Conservation (phyloP, 2,888 invertebrate species). For the Meta bourneti region DNA sequence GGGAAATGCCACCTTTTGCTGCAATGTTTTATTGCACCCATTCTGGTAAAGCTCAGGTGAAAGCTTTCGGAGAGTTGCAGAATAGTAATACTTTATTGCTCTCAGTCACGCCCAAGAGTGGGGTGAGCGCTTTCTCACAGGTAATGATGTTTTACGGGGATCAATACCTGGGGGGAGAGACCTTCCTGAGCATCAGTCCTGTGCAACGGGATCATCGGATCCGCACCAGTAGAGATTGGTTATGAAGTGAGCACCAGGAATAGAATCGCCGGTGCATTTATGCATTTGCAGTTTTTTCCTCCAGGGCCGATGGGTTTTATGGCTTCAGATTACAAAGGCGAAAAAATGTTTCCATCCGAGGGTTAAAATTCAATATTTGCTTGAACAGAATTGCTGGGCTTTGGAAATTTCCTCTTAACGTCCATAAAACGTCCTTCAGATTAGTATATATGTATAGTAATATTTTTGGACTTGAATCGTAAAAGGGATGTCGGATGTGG, state of each 20-base stretch:
- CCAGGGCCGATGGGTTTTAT: background rate
- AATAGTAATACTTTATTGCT: constrained; percentile 59
- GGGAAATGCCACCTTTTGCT: background rate
- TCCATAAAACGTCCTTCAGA: no score
- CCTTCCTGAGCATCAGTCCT: background rate
- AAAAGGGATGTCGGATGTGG: no score
- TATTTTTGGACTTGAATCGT: no score
- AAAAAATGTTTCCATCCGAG: background rate
- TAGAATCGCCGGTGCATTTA: no score
- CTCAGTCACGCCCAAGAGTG: constrained; percentile 31
- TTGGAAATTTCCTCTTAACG: no score
- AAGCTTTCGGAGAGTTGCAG: constrained; percentile 23
- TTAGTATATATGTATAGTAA: no score
- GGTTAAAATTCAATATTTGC: background rate
- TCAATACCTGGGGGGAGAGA: constrained; percentile 33
- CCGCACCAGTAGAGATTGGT: background rate
- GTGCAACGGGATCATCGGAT: background rate
- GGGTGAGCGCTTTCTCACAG: constrained; percentile 32
- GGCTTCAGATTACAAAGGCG: background rate
- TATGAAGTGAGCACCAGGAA: background rate
- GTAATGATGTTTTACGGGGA: constrained; percentile 66
- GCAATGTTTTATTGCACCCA: constrained; percentile 60
- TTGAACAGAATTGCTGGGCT: background rate
- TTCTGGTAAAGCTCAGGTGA: constrained; percentile 54
- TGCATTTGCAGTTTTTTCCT: background rate